Evolutionary conservation across 2,113 vertebrate species (phyloP), one percentile per base, ranked within the genome.

Genomic region (Chaenogobius annularis): DNA sequence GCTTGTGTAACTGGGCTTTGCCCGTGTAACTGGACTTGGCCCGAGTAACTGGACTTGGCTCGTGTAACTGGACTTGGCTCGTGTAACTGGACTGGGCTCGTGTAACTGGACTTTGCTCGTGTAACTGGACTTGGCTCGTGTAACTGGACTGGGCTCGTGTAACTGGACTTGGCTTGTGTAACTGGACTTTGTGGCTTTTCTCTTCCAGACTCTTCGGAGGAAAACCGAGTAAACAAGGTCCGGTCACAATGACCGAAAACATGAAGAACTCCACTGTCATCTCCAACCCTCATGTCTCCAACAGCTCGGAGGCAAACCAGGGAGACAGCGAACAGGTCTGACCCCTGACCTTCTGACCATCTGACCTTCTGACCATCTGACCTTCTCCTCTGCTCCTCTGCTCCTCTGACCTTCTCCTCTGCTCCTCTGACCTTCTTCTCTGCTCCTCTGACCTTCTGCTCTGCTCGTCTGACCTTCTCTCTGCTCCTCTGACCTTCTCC

Each of bases 211-310:
- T 99, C 85, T 99, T 99, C 74, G 97, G 97, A 71, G 96, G 95
- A 69, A 99, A 99, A 81, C 92, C 95, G 84, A 87, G 88, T 85
- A 99, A 99, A 87, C 97, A 97, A 91, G 94, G 94, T 65, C 94
- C 96, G 15, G 93, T 97, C 82, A 96, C 95, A 85, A 96, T 96
- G 15, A 87, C 94, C 0, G 98, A 99, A 71, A 97, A 93, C 77
- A 95, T 98, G 96, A 99, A 99, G 91, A 97, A 96, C 80, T 96
- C 95, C 0, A 94, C 96, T 14, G 93, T 99, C 54, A 97, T 99
- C 93, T 98, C 97, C 86, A 99, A 99, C 83, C 97, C 98, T 35
- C 98, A 97, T 0, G 96, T 31, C 26, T 31, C 97, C 62, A 94
- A 96, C 66, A 89, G 96, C 94, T 95, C 94, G 84, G 96, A 92